phyloP scores from a whole-genome alignment of 2,797 vertebrate genomes.

The Silurus lanzhouensis region DNA sequence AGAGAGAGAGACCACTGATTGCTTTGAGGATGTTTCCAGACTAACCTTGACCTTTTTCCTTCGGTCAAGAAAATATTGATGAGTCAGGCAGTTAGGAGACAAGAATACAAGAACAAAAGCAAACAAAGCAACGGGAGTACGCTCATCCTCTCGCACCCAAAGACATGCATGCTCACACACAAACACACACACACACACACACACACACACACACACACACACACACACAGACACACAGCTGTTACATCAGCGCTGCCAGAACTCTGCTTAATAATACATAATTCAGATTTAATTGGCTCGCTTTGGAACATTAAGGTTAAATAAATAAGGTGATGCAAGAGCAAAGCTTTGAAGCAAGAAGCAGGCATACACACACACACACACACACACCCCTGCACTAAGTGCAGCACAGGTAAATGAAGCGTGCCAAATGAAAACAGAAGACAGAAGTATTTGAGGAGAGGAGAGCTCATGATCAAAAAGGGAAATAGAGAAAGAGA shows the following conservation, averaged over 20 bases:
- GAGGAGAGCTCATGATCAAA: not conserved
- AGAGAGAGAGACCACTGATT: conserved; percentile 65
- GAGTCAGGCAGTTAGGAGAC: conserved; percentile 66
- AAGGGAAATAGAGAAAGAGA: not conserved
- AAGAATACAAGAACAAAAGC: conserved; percentile 70
- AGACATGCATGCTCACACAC: conserved; percentile 41
- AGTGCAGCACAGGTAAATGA: not conserved
- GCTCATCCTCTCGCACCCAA: not conserved
- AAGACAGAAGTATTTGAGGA: not conserved
- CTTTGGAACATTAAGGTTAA: not conserved
- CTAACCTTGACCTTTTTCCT: conserved; percentile 75
- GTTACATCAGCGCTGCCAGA: not conserved
- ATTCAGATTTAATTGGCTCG: conserved; percentile 8
- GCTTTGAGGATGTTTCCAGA: conserved; percentile 72
- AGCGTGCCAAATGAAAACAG: not conserved
- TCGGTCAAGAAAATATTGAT: conserved; percentile 72
- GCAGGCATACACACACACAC: not conserved
- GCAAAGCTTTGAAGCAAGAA: conserved; percentile 8
- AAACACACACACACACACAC: conserved; percentile 30
- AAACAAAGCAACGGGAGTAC: conserved; percentile 60
- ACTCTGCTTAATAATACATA: conserved; percentile 12
- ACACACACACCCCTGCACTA: not conserved
- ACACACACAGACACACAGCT: not conserved
- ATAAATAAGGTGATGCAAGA: not conserved
- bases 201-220: conserved; percentile 37